A percentile compares a stretch with the other conserved stretches of the same genome.
Evolutionary conservation across 2,888 invertebrate species (phyloP).

Genomic region (Bursaphelenchus okinawaensis): DNA sequence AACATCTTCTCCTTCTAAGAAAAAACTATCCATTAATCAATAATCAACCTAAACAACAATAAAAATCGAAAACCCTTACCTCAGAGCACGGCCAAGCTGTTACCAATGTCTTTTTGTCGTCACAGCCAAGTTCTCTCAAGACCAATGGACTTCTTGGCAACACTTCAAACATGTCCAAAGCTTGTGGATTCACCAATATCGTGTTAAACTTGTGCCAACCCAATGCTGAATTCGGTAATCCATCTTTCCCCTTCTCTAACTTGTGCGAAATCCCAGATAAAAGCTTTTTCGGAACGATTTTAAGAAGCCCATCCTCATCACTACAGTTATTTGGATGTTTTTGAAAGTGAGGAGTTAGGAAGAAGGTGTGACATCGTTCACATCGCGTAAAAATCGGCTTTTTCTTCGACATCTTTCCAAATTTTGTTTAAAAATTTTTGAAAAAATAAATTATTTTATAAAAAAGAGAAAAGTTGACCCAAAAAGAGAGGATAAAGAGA

Average conservation of each 20-base stretch:
- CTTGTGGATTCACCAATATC: conserved; percentile 39
- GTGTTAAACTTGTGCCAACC: conserved; percentile 24
- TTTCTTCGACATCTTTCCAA: conserved; percentile 22
- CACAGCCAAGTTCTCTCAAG: conserved; percentile 9
- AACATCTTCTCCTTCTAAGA: too few species aligned
- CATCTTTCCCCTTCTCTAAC: conserved; percentile 12
- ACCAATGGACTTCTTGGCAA: conserved; percentile 33
- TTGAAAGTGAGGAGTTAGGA: conserved; percentile 30
- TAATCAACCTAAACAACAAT: background rate
- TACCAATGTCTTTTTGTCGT: conserved; percentile 20
- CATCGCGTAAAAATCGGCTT: conserved; percentile 30
- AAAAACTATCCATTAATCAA: background rate
- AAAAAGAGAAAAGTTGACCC: background rate
- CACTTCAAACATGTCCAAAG: conserved; percentile 34
- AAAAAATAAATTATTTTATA: background rate
- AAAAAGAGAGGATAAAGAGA: too few species aligned
- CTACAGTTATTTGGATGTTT: conserved; percentile 17
- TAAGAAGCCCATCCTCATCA: background rate
- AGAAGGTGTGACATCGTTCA: conserved; percentile 19
- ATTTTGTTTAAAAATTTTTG: background rate
- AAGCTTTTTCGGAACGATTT: conserved; percentile 5
- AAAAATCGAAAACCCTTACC: too few species aligned
- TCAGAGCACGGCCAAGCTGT: conserved; percentile 48
- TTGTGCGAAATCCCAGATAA: background rate
- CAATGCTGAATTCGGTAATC: conserved; percentile 12